A percentile compares a stretch with the other conserved stretches of the same genome.
Evolutionary conservation across 2,113 vertebrate genomes (phyloP).

Genomic region (Ranitomeya variabilis): DNA sequence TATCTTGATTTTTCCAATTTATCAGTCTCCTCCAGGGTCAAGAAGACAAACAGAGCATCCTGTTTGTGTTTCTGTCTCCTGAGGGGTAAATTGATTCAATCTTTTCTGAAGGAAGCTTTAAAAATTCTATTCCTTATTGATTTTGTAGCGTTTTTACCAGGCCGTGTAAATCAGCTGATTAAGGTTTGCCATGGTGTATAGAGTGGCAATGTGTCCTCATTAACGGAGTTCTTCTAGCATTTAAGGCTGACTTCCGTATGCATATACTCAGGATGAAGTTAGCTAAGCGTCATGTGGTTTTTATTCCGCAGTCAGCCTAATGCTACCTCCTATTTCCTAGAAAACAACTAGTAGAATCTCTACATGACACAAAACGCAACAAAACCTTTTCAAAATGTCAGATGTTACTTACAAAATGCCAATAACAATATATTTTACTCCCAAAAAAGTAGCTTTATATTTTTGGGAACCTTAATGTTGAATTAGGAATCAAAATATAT

Average conservation of each 20-base stretch:
- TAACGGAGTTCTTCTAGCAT: neutral
- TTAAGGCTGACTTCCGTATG: neutral
- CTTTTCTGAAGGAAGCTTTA: neutral
- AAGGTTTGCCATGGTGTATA: neutral
- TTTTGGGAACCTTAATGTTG: constrained; percentile 24
- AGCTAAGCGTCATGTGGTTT: neutral
- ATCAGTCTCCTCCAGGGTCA: neutral
- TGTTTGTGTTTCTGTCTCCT: neutral
- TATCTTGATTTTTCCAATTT: neutral
- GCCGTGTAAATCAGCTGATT: neutral
- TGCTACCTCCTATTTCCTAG: constrained; percentile 4
- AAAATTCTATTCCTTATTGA: neutral
- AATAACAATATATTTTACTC: constrained; percentile 7
- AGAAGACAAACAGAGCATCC: neutral
- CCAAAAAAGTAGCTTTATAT: neutral
- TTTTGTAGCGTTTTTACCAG: neutral
- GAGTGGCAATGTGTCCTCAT: neutral
- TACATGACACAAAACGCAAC: neutral
- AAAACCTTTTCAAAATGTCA: constrained; percentile 34
- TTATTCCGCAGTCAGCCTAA: neutral
- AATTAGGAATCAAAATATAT: constrained; percentile 21
- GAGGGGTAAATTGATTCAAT: neutral
- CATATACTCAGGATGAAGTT: neutral
- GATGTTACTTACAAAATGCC: constrained; percentile 24
- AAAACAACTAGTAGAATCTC: constrained; percentile 4